phyloP scores from a whole-genome alignment of 1,140 invertebrate species.

The Ceratosolen solmsi region DNA sequence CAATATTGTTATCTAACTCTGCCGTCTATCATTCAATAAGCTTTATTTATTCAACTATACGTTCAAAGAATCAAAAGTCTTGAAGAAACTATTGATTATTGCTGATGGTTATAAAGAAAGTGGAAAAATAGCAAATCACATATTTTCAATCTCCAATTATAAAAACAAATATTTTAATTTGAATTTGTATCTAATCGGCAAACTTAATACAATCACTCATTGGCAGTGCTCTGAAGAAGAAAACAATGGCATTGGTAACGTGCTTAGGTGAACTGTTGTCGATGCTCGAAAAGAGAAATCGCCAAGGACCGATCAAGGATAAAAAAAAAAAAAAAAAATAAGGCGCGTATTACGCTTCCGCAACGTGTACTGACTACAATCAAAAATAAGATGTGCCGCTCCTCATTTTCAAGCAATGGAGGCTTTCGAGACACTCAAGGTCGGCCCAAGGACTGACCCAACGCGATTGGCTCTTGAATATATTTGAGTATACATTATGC shows the following conservation, averaged over 20 bases:
- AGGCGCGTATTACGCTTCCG: background rate
- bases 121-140: too few species aligned
- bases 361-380: background rate
- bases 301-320: background rate
- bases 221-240: background rate
- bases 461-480: background rate
- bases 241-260: background rate
- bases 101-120: too few species aligned
- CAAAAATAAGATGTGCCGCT: conserved; percentile 17
- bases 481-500: background rate
- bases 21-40: too few species aligned
- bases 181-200: background rate
- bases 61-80: too few species aligned
- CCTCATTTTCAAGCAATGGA: background rate
- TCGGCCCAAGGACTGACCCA: background rate
- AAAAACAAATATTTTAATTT: too few species aligned
- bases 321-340: background rate
- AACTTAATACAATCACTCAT: background rate
- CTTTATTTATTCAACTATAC: too few species aligned
- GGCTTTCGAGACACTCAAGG: background rate
- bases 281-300: background rate
- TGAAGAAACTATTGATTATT: too few species aligned
- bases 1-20: too few species aligned
- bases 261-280: background rate
- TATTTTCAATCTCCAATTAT: too few species aligned